Evolutionary conservation across 2,113 vertebrate genomes (phyloP), one percentile per base, ranked within the genome.

Genomic region (Oenanthe oenanthe): DNA sequence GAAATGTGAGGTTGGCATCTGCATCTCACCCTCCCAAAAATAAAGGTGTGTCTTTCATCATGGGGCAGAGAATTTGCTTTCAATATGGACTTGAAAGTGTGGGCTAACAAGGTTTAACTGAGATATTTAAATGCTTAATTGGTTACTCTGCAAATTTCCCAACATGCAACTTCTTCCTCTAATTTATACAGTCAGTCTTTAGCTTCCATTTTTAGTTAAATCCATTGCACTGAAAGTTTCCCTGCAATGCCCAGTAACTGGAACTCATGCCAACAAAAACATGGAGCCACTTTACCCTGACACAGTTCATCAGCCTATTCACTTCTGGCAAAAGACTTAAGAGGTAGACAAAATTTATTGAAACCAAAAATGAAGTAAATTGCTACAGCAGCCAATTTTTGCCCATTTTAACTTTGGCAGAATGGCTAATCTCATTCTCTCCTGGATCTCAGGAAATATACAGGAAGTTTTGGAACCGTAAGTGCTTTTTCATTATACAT

Each of bases 361-460:
- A 97, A 96, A 85, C 24, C 19, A 93, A 96, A 91, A 85, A 38
- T 40, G 7, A 90, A 96, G 51, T 34, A 50, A 93, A 96, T 79
- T 88, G 90, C 81, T 94, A 96, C 87, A 93, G 95, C 82, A 81
- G 95, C 94, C 85, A 76, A 92, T 90, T 97, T 97, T 78, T 97
- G 91, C 91, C 95, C 79, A 48, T 58, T 85, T 87, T 93, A 93
- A 34, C 66, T 96, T 65, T 94, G 92, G 96, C 91, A 93, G 80
- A 95, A 94, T 74, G 87, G 93, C 83, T 92, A 85, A 96, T 90
- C 72, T 85, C 12, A 6, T 90, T 70, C n/a, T 75, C 88, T 94
- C 51, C 76, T 36, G 47, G 78, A 92, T 63, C 38, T 76, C 14
- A 40, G 66, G 72, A 88, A 96, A 85, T 32, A 68, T 4, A 56